Conservation (phyloP, 2,888 invertebrate species). For the Acrobeloides nanus region DNA sequence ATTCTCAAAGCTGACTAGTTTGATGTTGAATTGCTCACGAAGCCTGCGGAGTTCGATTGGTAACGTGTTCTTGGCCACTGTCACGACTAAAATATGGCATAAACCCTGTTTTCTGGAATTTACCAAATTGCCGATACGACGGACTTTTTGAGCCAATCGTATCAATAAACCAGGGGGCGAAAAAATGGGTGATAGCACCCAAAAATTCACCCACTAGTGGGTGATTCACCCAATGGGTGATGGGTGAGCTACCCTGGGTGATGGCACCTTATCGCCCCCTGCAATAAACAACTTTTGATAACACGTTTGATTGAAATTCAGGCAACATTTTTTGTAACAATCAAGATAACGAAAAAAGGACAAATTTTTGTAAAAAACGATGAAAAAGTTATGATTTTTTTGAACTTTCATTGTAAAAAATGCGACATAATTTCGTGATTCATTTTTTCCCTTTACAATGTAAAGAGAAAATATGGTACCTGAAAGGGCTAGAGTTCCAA, state of each 20-base stretch:
- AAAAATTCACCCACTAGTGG: too few relatives aligned
- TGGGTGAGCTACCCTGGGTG: too few relatives aligned
- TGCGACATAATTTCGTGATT: not conserved
- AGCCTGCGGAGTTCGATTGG: slow-evolving; percentile 67
- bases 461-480: slow-evolving; percentile 53
- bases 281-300: slow-evolving; percentile 1
- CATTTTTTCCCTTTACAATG: not conserved
- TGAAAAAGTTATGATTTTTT: too few relatives aligned
- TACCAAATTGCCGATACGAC: too few relatives aligned
- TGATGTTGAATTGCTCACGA: slow-evolving; percentile 77
- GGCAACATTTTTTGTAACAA: too few relatives aligned
- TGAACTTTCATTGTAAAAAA: not conserved
- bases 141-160: not conserved
- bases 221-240: too few relatives aligned
- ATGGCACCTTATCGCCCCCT: too few relatives aligned
- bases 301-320: too few relatives aligned
- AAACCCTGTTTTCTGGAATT: too few relatives aligned
- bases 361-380: not conserved
- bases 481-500: slow-evolving; percentile 77
- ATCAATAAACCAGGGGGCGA: too few relatives aligned
- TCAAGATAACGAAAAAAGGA: too few relatives aligned
- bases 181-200: too few relatives aligned
- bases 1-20: slow-evolving; percentile 89
- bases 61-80: slow-evolving; percentile 68
- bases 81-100: slow-evolving; percentile 75